Conservation (phyloP, 2,888 invertebrate genomes). For the Hyposoter dolosus region DNA sequence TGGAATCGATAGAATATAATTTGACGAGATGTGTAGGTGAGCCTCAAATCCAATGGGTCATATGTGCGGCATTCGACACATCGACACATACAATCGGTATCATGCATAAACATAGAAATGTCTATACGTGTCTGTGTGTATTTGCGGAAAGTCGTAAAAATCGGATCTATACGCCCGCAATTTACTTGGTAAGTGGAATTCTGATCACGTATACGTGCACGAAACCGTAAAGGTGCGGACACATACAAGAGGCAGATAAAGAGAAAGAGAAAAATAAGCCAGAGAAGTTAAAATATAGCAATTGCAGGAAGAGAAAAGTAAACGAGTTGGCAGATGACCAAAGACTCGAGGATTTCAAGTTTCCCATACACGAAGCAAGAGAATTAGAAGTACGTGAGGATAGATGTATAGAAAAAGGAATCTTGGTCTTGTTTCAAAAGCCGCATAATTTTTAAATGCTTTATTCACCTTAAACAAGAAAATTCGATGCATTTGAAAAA, state of each 20-base stretch:
- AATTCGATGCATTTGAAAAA: background rate
- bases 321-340: conserved; percentile 63
- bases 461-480: background rate
- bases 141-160: conserved; percentile 50
- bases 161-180: conserved; percentile 31
- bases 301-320: conserved; percentile 47
- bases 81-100: conserved; percentile 4
- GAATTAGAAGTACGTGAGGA: conserved; percentile 19
- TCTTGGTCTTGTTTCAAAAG: background rate
- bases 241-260: conserved; percentile 39
- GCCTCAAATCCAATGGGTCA: background rate
- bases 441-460: background rate
- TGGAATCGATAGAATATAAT: background rate
- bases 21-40: background rate
- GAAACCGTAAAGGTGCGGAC: conserved; percentile 44
- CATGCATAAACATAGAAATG: background rate
- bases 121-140: background rate
- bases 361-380: background rate
- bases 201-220: conserved; percentile 40
- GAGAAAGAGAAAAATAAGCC: conserved; percentile 12
- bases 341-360: conserved; percentile 14
- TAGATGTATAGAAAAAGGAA: background rate
- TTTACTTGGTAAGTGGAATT: conserved; percentile 35
- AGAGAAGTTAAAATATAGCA: conserved; percentile 21
- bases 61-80: background rate